phyloP scores from a whole-genome alignment of 2,888 invertebrate species.

The Mycalesis mineus region DNA sequence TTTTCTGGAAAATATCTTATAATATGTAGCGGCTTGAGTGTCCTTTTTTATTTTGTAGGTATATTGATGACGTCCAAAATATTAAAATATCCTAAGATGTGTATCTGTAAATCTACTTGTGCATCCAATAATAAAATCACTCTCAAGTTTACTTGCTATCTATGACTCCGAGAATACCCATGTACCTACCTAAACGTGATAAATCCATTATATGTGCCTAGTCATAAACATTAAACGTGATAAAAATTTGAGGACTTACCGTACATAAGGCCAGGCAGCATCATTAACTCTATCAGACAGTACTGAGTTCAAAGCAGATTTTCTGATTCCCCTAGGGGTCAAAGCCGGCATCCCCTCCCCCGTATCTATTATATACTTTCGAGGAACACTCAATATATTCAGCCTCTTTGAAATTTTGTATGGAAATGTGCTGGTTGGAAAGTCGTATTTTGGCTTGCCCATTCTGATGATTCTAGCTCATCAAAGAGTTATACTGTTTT shows the following conservation, averaged over 20 bases:
- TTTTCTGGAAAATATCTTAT: no score
- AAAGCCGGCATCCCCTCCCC: conserved; percentile 52
- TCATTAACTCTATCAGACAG: conserved; percentile 53
- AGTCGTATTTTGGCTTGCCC: conserved; percentile 51
- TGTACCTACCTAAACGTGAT: no score
- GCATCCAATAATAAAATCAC: no score
- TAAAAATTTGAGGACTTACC: conserved; percentile 54
- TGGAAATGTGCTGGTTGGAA: conserved; percentile 47
- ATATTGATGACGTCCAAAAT: no score
- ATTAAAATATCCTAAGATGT: no score
- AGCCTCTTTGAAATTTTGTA: conserved; percentile 53
- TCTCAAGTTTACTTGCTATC: no score
- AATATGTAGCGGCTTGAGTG: no score
- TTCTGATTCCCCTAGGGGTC: conserved; percentile 46
- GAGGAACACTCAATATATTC: conserved; percentile 52
- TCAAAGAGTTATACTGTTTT: conserved; percentile 39
- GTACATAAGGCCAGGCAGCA: conserved; percentile 57
- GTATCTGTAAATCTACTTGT: no score
- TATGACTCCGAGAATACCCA: no score
- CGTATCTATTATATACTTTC: conserved; percentile 41
- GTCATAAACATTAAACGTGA: no score
- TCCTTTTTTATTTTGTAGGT: no score
- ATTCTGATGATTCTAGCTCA: conserved; percentile 44
- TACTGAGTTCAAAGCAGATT: conserved; percentile 48
- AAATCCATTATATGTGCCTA: no score